These are phyloP conservation scores for Myanophis thanlyinensis DNA, from an alignment of 2,113 vertebrate species.

Conservation along the genomic window DNA sequence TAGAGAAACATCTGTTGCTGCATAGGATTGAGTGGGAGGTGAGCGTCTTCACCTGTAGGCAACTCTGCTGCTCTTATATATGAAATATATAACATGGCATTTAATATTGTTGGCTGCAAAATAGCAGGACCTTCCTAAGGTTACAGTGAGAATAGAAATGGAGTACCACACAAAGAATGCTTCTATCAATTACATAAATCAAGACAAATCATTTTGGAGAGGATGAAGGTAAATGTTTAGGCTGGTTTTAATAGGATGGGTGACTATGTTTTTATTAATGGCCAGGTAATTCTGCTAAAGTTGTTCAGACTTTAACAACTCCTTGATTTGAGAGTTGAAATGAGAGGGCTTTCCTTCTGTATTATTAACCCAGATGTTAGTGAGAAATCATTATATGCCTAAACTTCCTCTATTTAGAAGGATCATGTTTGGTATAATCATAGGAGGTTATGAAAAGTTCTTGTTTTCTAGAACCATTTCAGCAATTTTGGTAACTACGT, in stretches of 20 bases:
- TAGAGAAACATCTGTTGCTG: too few species aligned
- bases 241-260: background rate
- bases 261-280: background rate
- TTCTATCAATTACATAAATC: background rate
- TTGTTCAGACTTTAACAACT: background rate
- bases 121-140: conserved; percentile 2
- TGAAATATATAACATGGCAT: background rate
- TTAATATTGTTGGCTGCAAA: background rate
- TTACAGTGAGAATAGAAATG: background rate
- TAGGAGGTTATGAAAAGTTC: background rate
- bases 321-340: background rate
- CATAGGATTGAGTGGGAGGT: too few species aligned
- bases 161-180: background rate
- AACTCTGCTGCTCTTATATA: too few species aligned
- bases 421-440: background rate
- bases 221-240: background rate
- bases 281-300: background rate
- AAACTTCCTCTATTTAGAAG: background rate
- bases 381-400: background rate
- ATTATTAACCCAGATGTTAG: background rate
- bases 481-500: background rate
- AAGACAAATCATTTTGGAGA: background rate
- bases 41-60: too few species aligned
- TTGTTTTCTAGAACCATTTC: background rate
- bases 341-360: background rate